phyloP scores from a whole-genome alignment of 2,888 invertebrate species.

The Zele albiditarsus region DNA sequence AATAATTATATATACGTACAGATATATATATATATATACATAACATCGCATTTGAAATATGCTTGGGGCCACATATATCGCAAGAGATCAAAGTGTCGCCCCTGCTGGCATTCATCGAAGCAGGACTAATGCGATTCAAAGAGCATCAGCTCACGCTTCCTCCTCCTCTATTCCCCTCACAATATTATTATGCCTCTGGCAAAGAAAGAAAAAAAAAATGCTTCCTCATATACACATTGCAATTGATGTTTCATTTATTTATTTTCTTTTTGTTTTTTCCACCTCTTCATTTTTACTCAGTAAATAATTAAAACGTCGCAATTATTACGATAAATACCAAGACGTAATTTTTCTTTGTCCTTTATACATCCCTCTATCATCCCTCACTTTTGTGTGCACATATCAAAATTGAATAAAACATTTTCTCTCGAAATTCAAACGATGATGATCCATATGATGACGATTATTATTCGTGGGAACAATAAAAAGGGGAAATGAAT shows the following conservation, averaged over 20 bases:
- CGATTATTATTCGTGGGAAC: neutral
- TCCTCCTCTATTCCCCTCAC: neutral
- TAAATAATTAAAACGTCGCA: constrained; percentile 30
- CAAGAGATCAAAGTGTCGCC: constrained; percentile 64
- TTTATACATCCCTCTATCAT: too few relatives aligned
- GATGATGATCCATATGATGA: neutral
- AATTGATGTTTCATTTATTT: neutral
- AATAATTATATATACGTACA: constrained; percentile 15
- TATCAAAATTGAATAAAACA: neutral
- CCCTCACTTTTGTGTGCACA: too few relatives aligned
- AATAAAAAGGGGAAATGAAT: neutral
- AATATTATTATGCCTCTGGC: neutral
- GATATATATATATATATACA: constrained; percentile 54
- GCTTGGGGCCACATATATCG: constrained; percentile 56
- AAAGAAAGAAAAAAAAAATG: neutral
- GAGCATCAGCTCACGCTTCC: constrained; percentile 50
- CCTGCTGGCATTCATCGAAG: constrained; percentile 49
- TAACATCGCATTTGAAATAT: constrained; percentile 63
- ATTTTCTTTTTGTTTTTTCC: constrained; percentile 6
- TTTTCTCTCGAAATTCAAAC: neutral
- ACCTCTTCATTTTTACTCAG: neutral
- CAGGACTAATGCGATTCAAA: constrained; percentile 68
- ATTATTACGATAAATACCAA: constrained; percentile 28
- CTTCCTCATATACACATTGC: neutral
- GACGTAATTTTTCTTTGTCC: neutral